phyloP scores from a whole-genome alignment of 1,140 invertebrate species.

The Diploscapter pachys region DNA sequence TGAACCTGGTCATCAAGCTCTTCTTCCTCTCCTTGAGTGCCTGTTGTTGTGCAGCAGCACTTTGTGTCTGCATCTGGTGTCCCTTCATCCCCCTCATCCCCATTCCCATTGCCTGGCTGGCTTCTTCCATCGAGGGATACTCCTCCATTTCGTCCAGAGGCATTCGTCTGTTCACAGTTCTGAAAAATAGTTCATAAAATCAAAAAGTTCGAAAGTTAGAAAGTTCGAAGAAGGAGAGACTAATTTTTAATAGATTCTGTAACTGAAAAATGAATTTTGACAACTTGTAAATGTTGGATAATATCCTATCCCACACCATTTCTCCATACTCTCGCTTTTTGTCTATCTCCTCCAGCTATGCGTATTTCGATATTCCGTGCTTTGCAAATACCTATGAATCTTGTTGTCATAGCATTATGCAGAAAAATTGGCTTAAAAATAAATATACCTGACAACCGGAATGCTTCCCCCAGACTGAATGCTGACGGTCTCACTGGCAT shows the following conservation, averaged over 20 bases:
- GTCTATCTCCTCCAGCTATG: no score
- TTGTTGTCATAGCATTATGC: slow-evolving; percentile 26
- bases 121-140: slow-evolving; percentile 10
- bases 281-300: no score
- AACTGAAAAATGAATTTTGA: no score
- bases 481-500: slow-evolving; percentile 56
- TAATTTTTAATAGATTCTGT: no score
- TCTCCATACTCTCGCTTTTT: no score
- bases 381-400: not conserved
- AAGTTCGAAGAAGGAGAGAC: no score
- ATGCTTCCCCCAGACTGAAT: slow-evolving; percentile 50
- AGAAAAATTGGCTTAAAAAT: slow-evolving; percentile 2
- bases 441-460: slow-evolving; percentile 1
- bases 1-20: slow-evolving; percentile 55
- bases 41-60: not conserved
- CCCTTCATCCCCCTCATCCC: not conserved
- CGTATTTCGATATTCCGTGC: no score
- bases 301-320: no score
- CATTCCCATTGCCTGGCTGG: slow-evolving; percentile 1
- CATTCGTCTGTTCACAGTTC: slow-evolving; percentile 16
- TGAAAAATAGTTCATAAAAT: not conserved
- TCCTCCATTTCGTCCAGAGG: slow-evolving; percentile 11
- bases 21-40: slow-evolving; percentile 56
- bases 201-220: no score
- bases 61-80: not conserved